Evolutionary conservation across 1,140 invertebrate genomes (phyloP).

Genomic region (Neuroterus valhalla): DNA sequence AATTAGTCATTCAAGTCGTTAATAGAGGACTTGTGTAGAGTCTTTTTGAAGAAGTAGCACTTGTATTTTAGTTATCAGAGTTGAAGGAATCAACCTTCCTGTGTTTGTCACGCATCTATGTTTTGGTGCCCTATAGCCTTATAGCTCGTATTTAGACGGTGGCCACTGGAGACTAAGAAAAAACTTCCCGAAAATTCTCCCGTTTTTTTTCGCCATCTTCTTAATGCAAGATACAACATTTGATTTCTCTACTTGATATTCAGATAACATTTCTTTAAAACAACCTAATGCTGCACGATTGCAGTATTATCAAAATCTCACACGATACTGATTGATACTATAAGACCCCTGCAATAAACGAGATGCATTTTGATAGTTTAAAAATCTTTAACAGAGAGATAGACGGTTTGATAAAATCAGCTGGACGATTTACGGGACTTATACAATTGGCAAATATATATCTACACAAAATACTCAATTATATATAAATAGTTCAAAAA

Average conservation of each 20-base stretch:
- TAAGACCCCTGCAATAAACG: no score
- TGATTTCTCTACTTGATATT: not conserved
- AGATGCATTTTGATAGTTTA: no score
- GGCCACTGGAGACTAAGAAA: no score
- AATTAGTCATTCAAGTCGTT: conserved; percentile 37
- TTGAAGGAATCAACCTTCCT: not conserved
- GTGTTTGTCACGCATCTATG: not conserved
- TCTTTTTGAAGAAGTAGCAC: conserved; percentile 34
- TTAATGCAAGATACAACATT: no score
- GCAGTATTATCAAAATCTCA: not conserved
- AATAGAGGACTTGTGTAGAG: conserved; percentile 37
- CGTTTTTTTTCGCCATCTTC: not conserved
- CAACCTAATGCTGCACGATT: not conserved
- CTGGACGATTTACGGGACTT: not conserved
- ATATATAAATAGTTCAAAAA: not conserved
- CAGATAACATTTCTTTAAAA: not conserved
- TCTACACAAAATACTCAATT: not conserved
- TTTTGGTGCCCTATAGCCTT: not conserved
- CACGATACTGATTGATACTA: not conserved
- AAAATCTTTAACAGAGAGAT: not conserved
- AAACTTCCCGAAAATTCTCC: no score
- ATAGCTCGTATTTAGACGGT: not conserved
- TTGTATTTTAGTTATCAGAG: not conserved
- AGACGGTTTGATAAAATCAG: not conserved
- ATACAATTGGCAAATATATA: not conserved